Evolutionary conservation across 2,888 invertebrate species (phyloP).

Genomic region (Amblyteles armatorius): DNA sequence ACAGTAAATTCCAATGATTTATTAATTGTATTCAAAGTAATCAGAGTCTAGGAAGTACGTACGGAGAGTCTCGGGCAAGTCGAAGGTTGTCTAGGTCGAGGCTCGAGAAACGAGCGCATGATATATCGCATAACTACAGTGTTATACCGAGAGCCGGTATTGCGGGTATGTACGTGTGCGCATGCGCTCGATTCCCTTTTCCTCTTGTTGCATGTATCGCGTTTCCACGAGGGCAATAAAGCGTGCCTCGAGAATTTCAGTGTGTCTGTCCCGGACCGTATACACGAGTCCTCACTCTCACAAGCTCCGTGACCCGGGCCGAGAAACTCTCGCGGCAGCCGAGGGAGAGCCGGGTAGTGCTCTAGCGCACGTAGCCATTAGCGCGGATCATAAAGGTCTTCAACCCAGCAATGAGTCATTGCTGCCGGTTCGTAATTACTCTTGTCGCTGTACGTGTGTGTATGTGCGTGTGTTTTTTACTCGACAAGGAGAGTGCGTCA

Average conservation of each 20-base stretch:
- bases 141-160: neutral
- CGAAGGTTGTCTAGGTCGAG: constrained; percentile 64
- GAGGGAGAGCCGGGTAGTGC: constrained; percentile 28
- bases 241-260: neutral
- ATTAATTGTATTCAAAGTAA: neutral
- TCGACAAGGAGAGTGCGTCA: constrained; percentile 18
- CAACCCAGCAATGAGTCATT: constrained; percentile 79
- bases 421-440: constrained; percentile 76
- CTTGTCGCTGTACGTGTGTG: constrained; percentile 4
- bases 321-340: constrained; percentile 32
- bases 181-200: constrained; percentile 30
- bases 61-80: constrained; percentile 11
- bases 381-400: constrained; percentile 80
- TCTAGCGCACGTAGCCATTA: constrained; percentile 73
- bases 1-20: neutral
- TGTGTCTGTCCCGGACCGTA: neutral
- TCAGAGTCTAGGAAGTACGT: neutral
- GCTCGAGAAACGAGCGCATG: constrained; percentile 44
- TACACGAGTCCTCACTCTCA: constrained; percentile 16
- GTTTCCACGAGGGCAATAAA: constrained; percentile 41
- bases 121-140: constrained; percentile 12
- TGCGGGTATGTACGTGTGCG: neutral
- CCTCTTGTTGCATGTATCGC: constrained; percentile 35
- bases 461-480: constrained; percentile 18
- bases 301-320: constrained; percentile 16